phyloP scores from a whole-genome alignment of 2,797 vertebrate genomes.

The Lophura swinhoii region DNA sequence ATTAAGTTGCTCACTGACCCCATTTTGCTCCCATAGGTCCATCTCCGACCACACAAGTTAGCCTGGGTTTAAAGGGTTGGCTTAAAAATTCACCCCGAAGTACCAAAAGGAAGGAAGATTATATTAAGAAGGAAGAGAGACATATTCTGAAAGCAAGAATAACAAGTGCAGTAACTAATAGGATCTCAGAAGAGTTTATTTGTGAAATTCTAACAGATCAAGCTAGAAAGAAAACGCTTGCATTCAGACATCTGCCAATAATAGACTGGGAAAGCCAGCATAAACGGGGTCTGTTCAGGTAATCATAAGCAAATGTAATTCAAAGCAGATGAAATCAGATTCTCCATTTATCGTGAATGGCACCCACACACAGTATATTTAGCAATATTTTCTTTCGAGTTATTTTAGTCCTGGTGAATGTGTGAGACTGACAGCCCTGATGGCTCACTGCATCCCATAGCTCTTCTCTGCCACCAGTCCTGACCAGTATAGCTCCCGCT shows the following conservation, averaged over 20 bases:
- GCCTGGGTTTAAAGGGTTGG: conserved; percentile 5
- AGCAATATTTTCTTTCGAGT: neutral
- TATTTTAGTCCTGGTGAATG: neutral
- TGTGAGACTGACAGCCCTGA: neutral
- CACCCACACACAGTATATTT: neutral
- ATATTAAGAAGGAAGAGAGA: neutral
- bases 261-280: conserved; percentile 7
- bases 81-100: neutral
- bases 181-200: neutral
- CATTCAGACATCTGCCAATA: neutral
- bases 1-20: conserved; percentile 39
- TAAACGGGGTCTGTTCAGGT: conserved; percentile 56
- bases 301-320: conserved; percentile 20
- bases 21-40: neutral
- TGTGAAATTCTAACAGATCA: conserved; percentile 17
- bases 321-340: conserved; percentile 35
- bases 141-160: neutral
- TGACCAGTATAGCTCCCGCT: fast-evolving
- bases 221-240: neutral
- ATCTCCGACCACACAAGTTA: conserved; percentile 12
- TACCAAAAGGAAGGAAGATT: neutral
- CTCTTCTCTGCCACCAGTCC: neutral
- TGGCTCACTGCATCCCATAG: neutral
- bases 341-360: neutral
- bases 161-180: conserved; percentile 10